Base-by-base conservation (phyloP, 2,888 invertebrate genomes). In the Sclerodermus sp. region DNA sequence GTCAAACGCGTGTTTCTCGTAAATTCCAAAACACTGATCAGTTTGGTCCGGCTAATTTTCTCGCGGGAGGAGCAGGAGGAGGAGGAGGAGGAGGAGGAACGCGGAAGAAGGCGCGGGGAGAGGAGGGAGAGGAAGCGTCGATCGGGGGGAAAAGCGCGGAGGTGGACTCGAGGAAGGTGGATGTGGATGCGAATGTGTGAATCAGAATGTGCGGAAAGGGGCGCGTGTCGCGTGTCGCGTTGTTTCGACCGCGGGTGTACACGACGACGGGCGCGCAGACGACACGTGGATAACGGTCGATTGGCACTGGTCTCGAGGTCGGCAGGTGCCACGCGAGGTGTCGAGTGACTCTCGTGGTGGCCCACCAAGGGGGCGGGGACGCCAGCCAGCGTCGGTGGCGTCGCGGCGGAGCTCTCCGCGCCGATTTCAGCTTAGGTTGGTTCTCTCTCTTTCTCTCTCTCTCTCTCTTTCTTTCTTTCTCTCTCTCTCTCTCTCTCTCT, bases 271-370 rank as follows among this genome's bases (percentile, higher is more conserved):
- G 18, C 36, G 36, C 37, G 38, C 45, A 18, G 9, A 36, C 18
- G 16, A 32, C 34, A n/a, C 34, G 16, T 23, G 23, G 23, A 23
- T 8, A 23, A 23, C 30, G 13, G 17, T 23, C 17, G 51, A 45
- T 40, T 47, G 49, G 41, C 45, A 55, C 49, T 45, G 47, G 34
- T 42, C 34, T 34, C 40, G 47, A 40, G 42, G 42, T 41, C 29
- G 46, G 40, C 51, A 51, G 44, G 44, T 51, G 44, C 51, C 44
- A 44, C 18, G 47, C 44, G 37, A 51, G 47, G 40, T 14, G 18
- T 37, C 39, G 45, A 44, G 44, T 18, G 34, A 45, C 44, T 44
- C 36, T 36, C 36, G 42, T 30, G 38, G 29, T 39, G 45, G 16
- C 36, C 31, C 17, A 32, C 23, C 3, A 8, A 23, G 23, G 23